Evolutionary conservation across 2,797 vertebrate species (phyloP), one percentile per base, ranked within the genome.

Genomic region (Melanotaenia nigrans): DNA sequence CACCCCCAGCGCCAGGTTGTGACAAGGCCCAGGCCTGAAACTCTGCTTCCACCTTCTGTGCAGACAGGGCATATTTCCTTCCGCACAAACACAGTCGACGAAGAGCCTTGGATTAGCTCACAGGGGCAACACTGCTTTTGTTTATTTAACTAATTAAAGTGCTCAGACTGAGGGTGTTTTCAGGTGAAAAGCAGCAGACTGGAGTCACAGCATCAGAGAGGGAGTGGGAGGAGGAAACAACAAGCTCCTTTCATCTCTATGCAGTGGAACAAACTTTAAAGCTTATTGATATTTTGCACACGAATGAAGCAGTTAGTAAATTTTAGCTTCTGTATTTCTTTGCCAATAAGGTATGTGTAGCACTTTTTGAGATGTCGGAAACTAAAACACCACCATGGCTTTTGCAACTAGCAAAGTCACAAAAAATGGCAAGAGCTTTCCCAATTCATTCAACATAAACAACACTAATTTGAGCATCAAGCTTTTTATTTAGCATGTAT

Each of bases 61-160:
- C 81, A 88, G 88, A 82, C 82, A 53, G 85, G 78, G 66, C 80
- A 78, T 1, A 60, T 82, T 89, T 89, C 90, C 87, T 91, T 91
- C 89, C 84, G 76, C 71, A 89, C 83, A 90, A 84, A 85, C 87
- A 79, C 54, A 72, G 78, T 62, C 75, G 68, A 83, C 78, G 64
- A 87, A 81, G 79, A 80, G 76, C 77, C 45, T 78, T 70, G 77
- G 78, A 78, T 87, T 81, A 61, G 77, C 83, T 85, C 79, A 71
- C 77, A 51, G 74, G 73, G 76, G 83, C 40, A 85, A 89, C 84
- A 76, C 81, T 47, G 68, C 80, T 71, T 79, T 65, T 42, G 89
- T 92, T 93, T 91, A 90, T 91, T 89, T 90, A 88, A 90, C 84
- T 92, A 90, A 92, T 93, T 91, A 89, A 79, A 88, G 69, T 14